Base-by-base conservation (phyloP, 2,113 vertebrate species). In the Mormoops blainvillei region DNA sequence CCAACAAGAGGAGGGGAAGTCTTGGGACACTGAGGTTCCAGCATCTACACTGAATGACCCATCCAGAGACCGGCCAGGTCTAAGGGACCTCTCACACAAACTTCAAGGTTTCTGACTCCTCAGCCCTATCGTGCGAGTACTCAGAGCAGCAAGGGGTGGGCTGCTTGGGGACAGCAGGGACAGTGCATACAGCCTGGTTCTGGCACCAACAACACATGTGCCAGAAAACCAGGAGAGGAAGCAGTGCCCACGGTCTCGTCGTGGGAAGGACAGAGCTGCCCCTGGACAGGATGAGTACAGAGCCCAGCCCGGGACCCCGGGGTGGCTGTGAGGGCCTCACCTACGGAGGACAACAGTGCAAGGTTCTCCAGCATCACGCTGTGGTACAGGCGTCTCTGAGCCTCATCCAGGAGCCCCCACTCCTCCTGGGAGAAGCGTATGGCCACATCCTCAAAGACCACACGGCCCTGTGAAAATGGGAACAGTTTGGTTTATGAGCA, bases 391-490 rank as follows among this genome's bases (percentile, higher is more conserved):
- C 50, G 18, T 43, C 86, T 94, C 96, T 97, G 96, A 33, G 89
- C 86, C 71, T 94, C 89, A 28, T 92, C 86, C n/a, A 97, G 96
- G 26, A 96, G 93, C 5, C 45, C 70, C 84, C 94, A 96, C 52
- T 96, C 92, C 48, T 89, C 96, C 87, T 71, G 76, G 87, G 91
- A 96, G 91, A 95, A 96, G 52, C 41, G 45, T 4, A 97, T 33
- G 58, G 93, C 90, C 90, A 95, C 87, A 0, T 93, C 95, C 56
- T 96, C 96, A 31, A 96, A 95, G 91, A 54, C 65, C 77, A 97
- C 95, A 36, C 0, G 36, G 26, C 43, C 36, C 95, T 95, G 89
- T 45, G 36, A 70, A 74, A 54, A 16, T 12, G 11, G 28, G 19
- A 26, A 93, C 7, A 70, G 22, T 26, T n/a, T 36, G 74, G 31